phyloP scores from a whole-genome alignment of 2,797 vertebrate genomes.

The Sebastes reedi region DNA sequence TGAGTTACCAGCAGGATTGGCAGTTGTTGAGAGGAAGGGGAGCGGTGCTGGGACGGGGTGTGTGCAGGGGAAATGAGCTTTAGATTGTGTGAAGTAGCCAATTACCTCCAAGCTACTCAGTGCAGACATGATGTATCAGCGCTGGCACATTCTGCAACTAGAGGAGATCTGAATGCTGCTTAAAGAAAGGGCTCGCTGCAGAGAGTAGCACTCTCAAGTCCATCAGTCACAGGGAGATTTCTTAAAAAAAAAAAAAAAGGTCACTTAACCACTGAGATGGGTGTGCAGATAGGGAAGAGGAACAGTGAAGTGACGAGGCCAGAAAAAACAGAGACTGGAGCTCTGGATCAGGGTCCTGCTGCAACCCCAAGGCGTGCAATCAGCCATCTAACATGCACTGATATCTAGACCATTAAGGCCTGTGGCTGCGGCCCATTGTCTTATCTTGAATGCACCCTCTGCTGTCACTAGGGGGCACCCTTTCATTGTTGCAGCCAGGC shows the following conservation, averaged over 20 bases:
- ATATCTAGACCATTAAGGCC: conserved; percentile 40
- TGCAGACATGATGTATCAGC: conserved; percentile 53
- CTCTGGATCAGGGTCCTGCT: conserved; percentile 5
- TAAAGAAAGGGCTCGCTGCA: conserved; percentile 45
- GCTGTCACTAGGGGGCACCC: conserved; percentile 73
- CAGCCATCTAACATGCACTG: conserved; percentile 15
- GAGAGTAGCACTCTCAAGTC: conserved; percentile 37
- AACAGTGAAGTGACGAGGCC: conserved; percentile 9
- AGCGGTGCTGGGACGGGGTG: neutral
- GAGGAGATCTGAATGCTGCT: conserved; percentile 36
- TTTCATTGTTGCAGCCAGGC: conserved; percentile 54
- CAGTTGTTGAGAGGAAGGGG: conserved; percentile 55
- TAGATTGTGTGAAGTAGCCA: conserved; percentile 71
- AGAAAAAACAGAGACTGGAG: neutral
- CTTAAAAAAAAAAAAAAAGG: conserved; percentile 67
- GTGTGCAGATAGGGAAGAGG: neutral
- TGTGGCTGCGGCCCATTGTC: conserved; percentile 40
- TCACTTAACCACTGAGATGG: conserved; percentile 59
- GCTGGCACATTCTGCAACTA: conserved; percentile 11
- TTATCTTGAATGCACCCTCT: conserved; percentile 1
- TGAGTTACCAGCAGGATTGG: conserved; percentile 62
- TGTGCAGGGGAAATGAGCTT: conserved; percentile 54
- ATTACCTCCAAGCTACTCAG: conserved; percentile 61
- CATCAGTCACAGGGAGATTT: conserved; percentile 57
- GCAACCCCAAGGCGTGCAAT: conserved; percentile 14